Base-by-base conservation (phyloP, 2,888 invertebrate species). In the Cynaeus angustus region DNA sequence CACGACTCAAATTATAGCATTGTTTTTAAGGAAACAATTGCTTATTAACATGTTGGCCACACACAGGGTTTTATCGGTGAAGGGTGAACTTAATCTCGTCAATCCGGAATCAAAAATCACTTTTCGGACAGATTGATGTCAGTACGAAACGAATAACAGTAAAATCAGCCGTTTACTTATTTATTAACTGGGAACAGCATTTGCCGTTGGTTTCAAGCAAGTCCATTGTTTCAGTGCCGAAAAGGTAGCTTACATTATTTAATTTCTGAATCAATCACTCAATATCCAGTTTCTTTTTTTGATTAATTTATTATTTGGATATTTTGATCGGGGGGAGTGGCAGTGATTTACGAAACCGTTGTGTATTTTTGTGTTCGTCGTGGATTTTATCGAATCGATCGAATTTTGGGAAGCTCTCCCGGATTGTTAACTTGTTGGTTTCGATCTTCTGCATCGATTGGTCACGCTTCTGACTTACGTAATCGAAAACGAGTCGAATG, bases 401-500 rank as follows among this genome's bases (percentile, higher is more conserved):
- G n/a, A 37, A 13, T 53, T 53, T 53, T 7, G 3, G 37, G 33
- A 2, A 26, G 53, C 53, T 53, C 53, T 53, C 53, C 53, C 10
- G 16, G 38, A 12, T 38, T 64, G 50, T 64, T 52, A 41, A 41
- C 37, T 52, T 26, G 41, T 33, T 52, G 52, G 52, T 26, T 53
- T 33, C 37, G 53, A 61, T 61, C 61, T 66, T 68, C 52, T 43
- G 52, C 67, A 37, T 46, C 48, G 38, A 58, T 75, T 71, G 76
- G 78, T 78, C 78, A 77, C 78, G 80, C 77, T 78, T 72, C 75
- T 74, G 74, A 73, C 72, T 78, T 78, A 78, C 79, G 75, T 74
- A 79, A 80, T 77, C 75, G 75, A 74, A 75, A 72, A 66, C 76
- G 69, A 72, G 72, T 74, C 70, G 74, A 73, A 75, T 76, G 76